Evolutionary conservation across 2,113 vertebrate species (phyloP), one percentile per base, ranked within the genome.

Genomic region (Silurus asotus): DNA sequence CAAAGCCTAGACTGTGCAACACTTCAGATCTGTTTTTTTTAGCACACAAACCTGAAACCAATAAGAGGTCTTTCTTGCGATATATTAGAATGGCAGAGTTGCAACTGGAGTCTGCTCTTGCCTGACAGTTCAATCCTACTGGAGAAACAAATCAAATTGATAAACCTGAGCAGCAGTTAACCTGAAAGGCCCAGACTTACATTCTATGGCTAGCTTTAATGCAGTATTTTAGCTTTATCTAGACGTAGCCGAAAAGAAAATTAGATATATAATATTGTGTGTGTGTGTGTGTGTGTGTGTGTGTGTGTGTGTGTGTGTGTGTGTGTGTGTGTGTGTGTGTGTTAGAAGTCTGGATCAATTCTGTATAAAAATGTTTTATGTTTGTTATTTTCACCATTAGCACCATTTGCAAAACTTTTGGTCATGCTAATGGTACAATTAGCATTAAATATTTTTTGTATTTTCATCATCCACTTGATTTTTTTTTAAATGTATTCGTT

Each of bases 1-100:
- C 6, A 25, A 82, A 65, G 8, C 51, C n/a, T 69, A 6, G n/a
- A 58, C 55, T 19, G 6, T 58, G 25, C n/a, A 56, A 79, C 55
- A 37, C n/a, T 58, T 79, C 15, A 37, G 55, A 25, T 79, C 55
- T 79, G 9, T 10, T 3, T 58, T 20, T 75, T 75, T 75, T 20
- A 75, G 72, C 72, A 75, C 72, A 51, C 9, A 51, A 75, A 20
- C 72, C 80, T 64, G 23, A 65, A 64, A 81, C 20, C 45, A 64
- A 53, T 79, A 79, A 59, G 53, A 37, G 25, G 25, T 58, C 17
- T 58, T 78, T 78, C 17, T 78, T 58, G 76, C 25, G 55, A 37
- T 78, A 78, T 58, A 78, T 56, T 59, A 37, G 55, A 78, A 58
- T 10, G 55, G 76, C 55, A 37, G 55, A 78, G 55, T 69, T 82